Conservation (phyloP, 1,140 invertebrate species). For the Vanessa tameamea region DNA sequence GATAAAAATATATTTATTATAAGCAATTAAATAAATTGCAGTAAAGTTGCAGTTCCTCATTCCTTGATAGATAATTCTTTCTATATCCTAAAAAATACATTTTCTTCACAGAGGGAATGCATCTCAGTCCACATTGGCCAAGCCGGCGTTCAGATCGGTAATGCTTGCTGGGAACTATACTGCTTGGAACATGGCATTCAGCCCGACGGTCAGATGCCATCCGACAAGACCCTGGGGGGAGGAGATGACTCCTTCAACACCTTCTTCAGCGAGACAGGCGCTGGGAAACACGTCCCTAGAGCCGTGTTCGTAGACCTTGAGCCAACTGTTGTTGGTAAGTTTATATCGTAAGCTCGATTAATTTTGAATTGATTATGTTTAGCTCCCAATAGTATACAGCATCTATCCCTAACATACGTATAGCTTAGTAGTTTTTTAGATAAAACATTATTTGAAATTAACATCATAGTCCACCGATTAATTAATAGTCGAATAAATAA, state of each 20-base stretch:
- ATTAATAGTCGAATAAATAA: no score
- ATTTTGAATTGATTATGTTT: no score
- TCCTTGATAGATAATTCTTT: no score
- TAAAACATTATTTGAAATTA: no score
- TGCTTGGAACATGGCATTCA: slow-evolving; percentile 95
- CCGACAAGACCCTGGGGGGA: slow-evolving; percentile 85
- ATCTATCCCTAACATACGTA: no score
- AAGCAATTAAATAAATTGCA: no score
- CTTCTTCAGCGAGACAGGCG: slow-evolving; percentile 90
- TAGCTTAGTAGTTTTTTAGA: no score
- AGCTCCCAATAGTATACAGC: background rate
- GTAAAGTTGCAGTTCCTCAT: no score
- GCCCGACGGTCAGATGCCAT: slow-evolving; percentile 93
- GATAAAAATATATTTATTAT: no score
- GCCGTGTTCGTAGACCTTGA: slow-evolving; percentile 86
- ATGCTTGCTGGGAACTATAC: slow-evolving; percentile 93
- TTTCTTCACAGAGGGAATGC: slow-evolving; percentile 86
- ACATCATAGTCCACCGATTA: no score
- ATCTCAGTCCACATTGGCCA: slow-evolving; percentile 94
- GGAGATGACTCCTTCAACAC: slow-evolving; percentile 90
- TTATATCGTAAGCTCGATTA: background rate
- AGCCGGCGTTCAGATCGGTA: slow-evolving; percentile 94
- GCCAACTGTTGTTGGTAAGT: slow-evolving; percentile 86
- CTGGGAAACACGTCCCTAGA: slow-evolving; percentile 87
- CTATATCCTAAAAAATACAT: background rate